A percentile compares a stretch with the other conserved stretches of the same genome.
phyloP scores from a whole-genome alignment of 2,113 vertebrate genomes.

The Xiphias gladius region DNA sequence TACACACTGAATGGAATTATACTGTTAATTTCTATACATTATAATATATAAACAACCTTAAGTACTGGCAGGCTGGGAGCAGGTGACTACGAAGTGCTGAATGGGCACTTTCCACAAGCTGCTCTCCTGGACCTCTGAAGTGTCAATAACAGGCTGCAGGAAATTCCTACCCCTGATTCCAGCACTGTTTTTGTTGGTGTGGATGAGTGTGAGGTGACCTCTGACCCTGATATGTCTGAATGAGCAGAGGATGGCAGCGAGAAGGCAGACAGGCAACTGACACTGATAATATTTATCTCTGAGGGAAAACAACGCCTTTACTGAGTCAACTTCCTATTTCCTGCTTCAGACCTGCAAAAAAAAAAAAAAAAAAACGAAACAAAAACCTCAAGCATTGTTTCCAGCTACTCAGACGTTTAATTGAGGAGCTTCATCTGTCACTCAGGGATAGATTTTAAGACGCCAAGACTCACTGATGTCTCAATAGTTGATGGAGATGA shows the following conservation, averaged over 20 bases:
- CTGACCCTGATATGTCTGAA: slow-evolving; percentile 53
- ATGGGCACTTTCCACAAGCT: slow-evolving; percentile 55
- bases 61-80: slow-evolving; percentile 7
- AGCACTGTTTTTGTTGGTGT: slow-evolving; percentile 34
- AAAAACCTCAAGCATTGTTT: slow-evolving; percentile 29
- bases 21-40: no score
- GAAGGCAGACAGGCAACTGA: slow-evolving; percentile 34
- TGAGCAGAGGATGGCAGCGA: slow-evolving; percentile 36
- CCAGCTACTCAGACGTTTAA: slow-evolving; percentile 30
- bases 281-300: slow-evolving; percentile 58
- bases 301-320: slow-evolving; percentile 5
- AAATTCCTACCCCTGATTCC: slow-evolving; percentile 55
- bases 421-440: slow-evolving; percentile 18
- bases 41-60: not conserved
- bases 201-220: slow-evolving; percentile 67
- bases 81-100: slow-evolving; percentile 58
- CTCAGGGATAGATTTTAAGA: slow-evolving; percentile 33
- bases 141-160: slow-evolving; percentile 58
- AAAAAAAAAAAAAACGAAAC: no score
- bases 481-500: slow-evolving; percentile 59
- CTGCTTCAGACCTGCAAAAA: slow-evolving; percentile 47
- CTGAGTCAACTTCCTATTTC: slow-evolving; percentile 76
- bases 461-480: slow-evolving; percentile 27
- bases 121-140: slow-evolving; percentile 51
- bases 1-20: not conserved